These are phyloP conservation scores for Oeneis ivallda DNA, from an alignment of 2,888 invertebrate species.

Conservation along the genomic window DNA sequence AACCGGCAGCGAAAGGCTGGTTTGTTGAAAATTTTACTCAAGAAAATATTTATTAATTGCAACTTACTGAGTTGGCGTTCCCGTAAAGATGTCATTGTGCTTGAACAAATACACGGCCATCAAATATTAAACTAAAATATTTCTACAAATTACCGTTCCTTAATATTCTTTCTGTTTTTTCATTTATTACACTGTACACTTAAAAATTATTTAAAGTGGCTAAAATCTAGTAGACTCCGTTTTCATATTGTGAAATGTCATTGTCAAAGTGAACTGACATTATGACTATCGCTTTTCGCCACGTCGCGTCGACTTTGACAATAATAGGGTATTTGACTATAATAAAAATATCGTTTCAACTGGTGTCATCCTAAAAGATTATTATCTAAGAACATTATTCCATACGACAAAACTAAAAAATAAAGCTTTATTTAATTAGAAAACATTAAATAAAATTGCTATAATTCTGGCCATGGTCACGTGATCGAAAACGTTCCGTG, in stretches of 20 bases:
- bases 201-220: neutral
- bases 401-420: too few relatives aligned
- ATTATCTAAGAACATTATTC: too few relatives aligned
- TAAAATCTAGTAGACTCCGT: neutral
- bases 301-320: conserved; percentile 20
- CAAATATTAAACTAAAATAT: conserved; percentile 37
- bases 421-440: too few relatives aligned
- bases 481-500: too few relatives aligned
- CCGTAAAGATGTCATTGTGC: conserved; percentile 84
- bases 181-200: neutral
- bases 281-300: neutral
- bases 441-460: too few relatives aligned
- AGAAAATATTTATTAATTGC: conserved; percentile 3
- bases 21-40: conserved; percentile 25
- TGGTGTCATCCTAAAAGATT: too few relatives aligned
- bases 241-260: conserved; percentile 14
- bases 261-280: conserved; percentile 20
- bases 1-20: neutral
- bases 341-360: too few relatives aligned
- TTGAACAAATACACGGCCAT: conserved; percentile 45
- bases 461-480: too few relatives aligned
- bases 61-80: conserved; percentile 87
- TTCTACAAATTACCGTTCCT: neutral
- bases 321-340: too few relatives aligned
- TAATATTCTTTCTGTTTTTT: neutral